Base-by-base conservation (phyloP, 2,888 invertebrate genomes). In the Lepidocyrtoides sp. region DNA sequence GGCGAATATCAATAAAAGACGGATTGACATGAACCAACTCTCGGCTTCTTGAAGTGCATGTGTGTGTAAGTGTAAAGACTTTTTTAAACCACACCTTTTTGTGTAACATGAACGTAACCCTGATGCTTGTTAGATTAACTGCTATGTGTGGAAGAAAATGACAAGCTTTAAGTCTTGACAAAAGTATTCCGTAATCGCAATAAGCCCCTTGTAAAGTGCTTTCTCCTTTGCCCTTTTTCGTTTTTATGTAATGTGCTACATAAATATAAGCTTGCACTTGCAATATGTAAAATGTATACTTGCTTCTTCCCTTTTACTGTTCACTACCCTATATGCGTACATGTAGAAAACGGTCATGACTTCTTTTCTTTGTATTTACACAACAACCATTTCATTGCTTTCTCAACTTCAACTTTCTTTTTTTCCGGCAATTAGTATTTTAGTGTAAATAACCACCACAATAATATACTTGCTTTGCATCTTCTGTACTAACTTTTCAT, bases 1-100 rank as follows among this genome's bases (percentile, higher is more conserved):
- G 63, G 14, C 48, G 26, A 60, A 41, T 36, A 12, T 26, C 63
- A 83, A 83, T 83, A 83, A 41, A 83, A 14, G 10, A 0, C 17
- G 32, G 17, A 51, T 23, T 77, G n/a, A 1, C 8, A 17, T n/a
- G 51, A 29, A 63, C 14, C 17, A n/a, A 14, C 4, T 54, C 48
- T 12, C 48, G 8, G 48, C 14, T 48, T 14, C 7, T 48, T 48
- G 14, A 12, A 48, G 14, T 8, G 7, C 14, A 48, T 12, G 48
- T 8, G 48, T 12, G n/a, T n/a, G n/a, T n/a, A n/a, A n/a, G n/a
- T n/a, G n/a, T n/a, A 48, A 48, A n/a, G n/a, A 17, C 51, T 8
- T 10, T 54, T 2, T 57, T 17, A 17, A 57, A 36, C 36, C 57
- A 57, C 57, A 20, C 20, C 57, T n/a, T n/a, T n/a, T 29, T 0